Percentiles rank a stretch among this genome's conserved stretches.
Conservation (phyloP, 2,113 vertebrate species). For the Hystrix brachyura region DNA sequence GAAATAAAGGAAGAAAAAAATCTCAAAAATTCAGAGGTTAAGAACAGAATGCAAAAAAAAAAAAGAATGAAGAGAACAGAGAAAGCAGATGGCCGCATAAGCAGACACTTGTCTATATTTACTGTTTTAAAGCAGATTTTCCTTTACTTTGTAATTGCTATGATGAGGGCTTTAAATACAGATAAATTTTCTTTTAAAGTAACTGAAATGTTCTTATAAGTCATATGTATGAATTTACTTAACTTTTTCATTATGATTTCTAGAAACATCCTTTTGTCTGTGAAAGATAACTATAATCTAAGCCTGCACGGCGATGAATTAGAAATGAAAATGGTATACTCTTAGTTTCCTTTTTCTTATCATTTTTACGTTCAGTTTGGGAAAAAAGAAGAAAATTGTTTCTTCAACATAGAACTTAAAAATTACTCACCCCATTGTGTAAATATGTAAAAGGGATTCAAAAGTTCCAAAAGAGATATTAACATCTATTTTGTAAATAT, state of each 20-base stretch:
- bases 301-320: not conserved
- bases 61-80: too few species aligned
- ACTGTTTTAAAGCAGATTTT: not conserved
- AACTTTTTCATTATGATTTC: conserved; percentile 19
- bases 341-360: conserved; percentile 62
- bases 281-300: not conserved
- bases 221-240: not conserved
- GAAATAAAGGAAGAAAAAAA: too few species aligned
- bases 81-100: not conserved
- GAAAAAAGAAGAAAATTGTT: conserved; percentile 50
- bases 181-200: not conserved
- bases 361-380: conserved; percentile 61
- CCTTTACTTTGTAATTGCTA: not conserved
- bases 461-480: conserved; percentile 73
- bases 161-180: not conserved
- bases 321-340: conserved; percentile 14
- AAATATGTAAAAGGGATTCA: conserved; percentile 49
- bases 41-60: too few species aligned
- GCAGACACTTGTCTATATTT: not conserved
- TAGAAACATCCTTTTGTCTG: conserved; percentile 6
- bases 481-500: conserved; percentile 76
- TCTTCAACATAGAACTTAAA: conserved; percentile 59
- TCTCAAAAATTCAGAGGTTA: too few species aligned
- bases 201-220: not conserved
- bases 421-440: conserved; percentile 65